Conservation (phyloP, 2,113 vertebrate species). For the Alouatta palliata region DNA sequence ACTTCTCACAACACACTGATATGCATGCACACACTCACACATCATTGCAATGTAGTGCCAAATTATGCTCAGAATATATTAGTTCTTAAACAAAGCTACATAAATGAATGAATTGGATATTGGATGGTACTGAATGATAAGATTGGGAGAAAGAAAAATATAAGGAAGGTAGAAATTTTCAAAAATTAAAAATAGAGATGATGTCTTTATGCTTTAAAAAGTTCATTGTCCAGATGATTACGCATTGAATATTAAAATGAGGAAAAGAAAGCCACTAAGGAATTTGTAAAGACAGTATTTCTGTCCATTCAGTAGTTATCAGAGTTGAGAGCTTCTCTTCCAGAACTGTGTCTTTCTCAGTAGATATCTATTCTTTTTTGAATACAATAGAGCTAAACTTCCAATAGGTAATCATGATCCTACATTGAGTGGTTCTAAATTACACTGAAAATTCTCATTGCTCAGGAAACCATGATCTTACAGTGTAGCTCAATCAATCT, state of each 20-base stretch:
- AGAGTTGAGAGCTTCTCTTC: not conserved
- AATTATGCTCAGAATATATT: not conserved
- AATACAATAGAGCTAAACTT: conserved; percentile 44
- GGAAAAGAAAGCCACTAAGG: not conserved
- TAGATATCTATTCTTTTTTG: not conserved
- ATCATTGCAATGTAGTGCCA: not conserved
- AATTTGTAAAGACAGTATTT: not conserved
- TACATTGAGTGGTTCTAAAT: conserved; percentile 60
- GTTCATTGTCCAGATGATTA: not conserved
- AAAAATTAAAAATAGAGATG: not conserved
- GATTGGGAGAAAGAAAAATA: not conserved
- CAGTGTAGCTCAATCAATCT: conserved; percentile 54
- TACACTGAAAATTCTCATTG: conserved; percentile 55
- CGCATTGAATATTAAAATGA: not conserved
- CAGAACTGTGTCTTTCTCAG: not conserved
- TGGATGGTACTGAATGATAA: not conserved
- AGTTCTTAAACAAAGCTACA: not conserved
- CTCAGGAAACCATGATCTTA: conserved; percentile 53
- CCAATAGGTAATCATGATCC: conserved; percentile 65
- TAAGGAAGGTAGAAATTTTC: not conserved
- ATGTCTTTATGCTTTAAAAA: not conserved
- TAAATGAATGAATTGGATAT: not conserved
- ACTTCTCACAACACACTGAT: not conserved
- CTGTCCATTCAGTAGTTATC: not conserved
- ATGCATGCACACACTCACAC: not conserved